A percentile compares a stretch with the other conserved stretches of the same genome.
phyloP scores from a whole-genome alignment of 1,140 invertebrate species.

The Lordiphosa stackelbergi region DNA sequence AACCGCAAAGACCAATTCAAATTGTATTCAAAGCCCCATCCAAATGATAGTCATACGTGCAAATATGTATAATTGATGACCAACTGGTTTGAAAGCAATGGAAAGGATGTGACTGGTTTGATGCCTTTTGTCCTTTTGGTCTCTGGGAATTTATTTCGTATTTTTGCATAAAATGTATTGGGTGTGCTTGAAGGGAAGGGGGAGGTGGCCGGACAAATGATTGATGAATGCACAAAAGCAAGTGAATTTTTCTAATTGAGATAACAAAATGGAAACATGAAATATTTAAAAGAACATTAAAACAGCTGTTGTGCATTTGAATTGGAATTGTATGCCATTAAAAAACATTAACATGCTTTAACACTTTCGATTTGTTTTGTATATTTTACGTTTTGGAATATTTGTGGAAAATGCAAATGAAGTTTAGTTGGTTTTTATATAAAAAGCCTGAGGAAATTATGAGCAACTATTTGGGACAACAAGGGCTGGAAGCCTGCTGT shows the following conservation, averaged over 20 bases:
- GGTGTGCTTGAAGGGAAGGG: conserved; percentile 23
- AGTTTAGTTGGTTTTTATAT: conserved; percentile 10
- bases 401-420: conserved; percentile 1
- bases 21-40: conserved; percentile 4
- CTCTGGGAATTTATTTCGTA: conserved; percentile 4
- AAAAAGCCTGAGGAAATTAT: conserved; percentile 21
- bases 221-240: conserved; percentile 28
- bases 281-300: conserved; percentile 11
- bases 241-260: conserved; percentile 16
- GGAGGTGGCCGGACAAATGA: conserved; percentile 20
- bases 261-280: conserved; percentile 12
- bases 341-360: conserved; percentile 35
- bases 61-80: conserved; percentile 44
- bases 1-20: conserved; percentile 19
- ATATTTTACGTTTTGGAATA: neutral
- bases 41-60: conserved; percentile 12
- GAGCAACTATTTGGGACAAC: too few relatives aligned
- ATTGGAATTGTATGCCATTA: conserved; percentile 17
- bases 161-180: conserved; percentile 6
- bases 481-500: conserved; percentile 8
- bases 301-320: conserved; percentile 9
- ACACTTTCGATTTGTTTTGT: conserved; percentile 28
- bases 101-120: conserved; percentile 20
- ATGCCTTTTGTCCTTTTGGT: conserved; percentile 26
- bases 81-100: conserved; percentile 15